Base-by-base conservation (phyloP, 1,140 invertebrate species). In the Globodera rostochiensis region DNA sequence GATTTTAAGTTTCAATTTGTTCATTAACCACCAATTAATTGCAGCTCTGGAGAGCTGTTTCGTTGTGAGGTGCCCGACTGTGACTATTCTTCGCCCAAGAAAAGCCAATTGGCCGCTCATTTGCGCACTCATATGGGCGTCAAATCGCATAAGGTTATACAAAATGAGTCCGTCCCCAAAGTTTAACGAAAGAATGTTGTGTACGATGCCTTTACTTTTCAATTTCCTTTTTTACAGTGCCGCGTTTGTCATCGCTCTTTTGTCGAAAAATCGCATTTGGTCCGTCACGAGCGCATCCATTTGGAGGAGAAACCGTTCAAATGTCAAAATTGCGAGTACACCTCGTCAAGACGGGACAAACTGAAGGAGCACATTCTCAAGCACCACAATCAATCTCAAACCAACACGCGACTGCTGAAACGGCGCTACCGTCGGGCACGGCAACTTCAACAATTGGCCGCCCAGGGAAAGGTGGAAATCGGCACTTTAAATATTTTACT, bases 211-310 rank as follows among this genome's bases (percentile, higher is more conserved):
- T 36, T 36, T 36, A 1, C 36, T 53, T 53, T 53, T 53, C 11
- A 13, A 7, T 5, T 53, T 53, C 3, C 1, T 60, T 77, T n/a
- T 21, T 53, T 64, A 21, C 45, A 60, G 36, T 94, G 93, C 87
- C 87, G 90, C 57, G 91, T 91, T 19, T 94, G 93, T 88, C 92
- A 92, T 6, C 91, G 93, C 74, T 91, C 91, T 11, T 94, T 94
- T 84, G 92, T 93, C 83, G 93, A 94, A 86, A 93, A 93, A 82
- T 93, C 92, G 53, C 93, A 94, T 89, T 88, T 94, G 25, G 92
- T 92, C 19, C 86, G 92, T 19, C 93, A 94, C 87, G 92, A 93
- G 85, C 89, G 92, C 53, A 93, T 93, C 73, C 93, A 94, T 89
- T 88, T 93, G 5, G 91, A 92, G 69, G 85, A 87, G 46, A 87